Evolutionary conservation across 2,888 invertebrate genomes (phyloP).

Genomic region (Scaptomyza tumidula): DNA sequence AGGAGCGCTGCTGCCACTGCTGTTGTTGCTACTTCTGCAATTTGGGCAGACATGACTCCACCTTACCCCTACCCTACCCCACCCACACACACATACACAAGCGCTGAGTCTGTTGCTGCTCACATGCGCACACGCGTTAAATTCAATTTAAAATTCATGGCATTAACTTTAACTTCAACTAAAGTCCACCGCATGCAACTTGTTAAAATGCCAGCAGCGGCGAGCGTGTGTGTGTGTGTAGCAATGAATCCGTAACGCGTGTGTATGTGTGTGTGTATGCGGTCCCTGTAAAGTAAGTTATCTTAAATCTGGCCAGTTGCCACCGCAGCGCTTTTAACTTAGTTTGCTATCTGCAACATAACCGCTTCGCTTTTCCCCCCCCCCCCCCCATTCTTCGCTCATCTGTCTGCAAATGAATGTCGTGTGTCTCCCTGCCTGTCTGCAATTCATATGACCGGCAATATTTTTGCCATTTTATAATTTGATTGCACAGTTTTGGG

Average conservation of each 20-base stretch:
- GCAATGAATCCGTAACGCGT: neutral
- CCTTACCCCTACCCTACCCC: neutral
- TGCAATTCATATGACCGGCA: slow-evolving; percentile 47
- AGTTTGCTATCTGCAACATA: slow-evolving; percentile 64
- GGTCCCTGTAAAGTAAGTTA: slow-evolving; percentile 46
- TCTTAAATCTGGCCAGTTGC: slow-evolving; percentile 58
- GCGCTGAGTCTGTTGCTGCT: slow-evolving; percentile 9
- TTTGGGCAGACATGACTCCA: slow-evolving; percentile 1
- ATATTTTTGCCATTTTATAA: slow-evolving; percentile 70
- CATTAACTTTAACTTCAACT: slow-evolving; percentile 78
- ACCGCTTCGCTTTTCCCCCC: neutral
- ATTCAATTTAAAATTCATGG: slow-evolving; percentile 79
- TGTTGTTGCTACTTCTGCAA: slow-evolving; percentile 3
- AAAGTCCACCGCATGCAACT: slow-evolving; percentile 78
- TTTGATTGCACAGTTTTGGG: slow-evolving; percentile 74
- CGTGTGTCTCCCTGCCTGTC: slow-evolving; percentile 2
- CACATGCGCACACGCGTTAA: slow-evolving; percentile 67
- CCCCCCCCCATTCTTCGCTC: neutral
- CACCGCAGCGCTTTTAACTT: slow-evolving; percentile 70
- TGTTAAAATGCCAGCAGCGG: slow-evolving; percentile 61
- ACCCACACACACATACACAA: slow-evolving; percentile 3
- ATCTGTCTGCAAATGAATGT: slow-evolving; percentile 10
- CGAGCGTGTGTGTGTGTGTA: slow-evolving; percentile 2
- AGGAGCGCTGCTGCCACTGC: slow-evolving; percentile 30
- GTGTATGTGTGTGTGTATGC: slow-evolving; percentile 12